A percentile compares a stretch with the other conserved stretches of the same genome.
These are phyloP conservation scores for Grus americana DNA, from an alignment of 2,113 vertebrate species.

Conservation along the genomic window DNA sequence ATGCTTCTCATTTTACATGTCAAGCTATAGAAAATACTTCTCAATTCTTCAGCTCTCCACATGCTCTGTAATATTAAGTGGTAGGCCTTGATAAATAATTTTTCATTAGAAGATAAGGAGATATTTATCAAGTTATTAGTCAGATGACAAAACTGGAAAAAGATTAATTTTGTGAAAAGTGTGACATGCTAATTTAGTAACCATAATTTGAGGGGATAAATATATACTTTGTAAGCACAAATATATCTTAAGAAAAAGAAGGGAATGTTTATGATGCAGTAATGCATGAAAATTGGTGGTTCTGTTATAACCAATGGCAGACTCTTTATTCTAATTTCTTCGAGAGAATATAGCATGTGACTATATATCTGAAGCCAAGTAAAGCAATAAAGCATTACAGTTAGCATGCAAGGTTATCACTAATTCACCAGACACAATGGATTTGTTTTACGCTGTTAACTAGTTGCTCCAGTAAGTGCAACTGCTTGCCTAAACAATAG, in stretches of 20 bases:
- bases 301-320: conserved; percentile 48
- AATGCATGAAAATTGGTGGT: conserved; percentile 47
- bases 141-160: conserved; percentile 1
- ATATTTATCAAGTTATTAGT: conserved; percentile 48
- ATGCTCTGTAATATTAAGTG: conserved; percentile 31
- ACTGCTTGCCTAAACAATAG: conserved; percentile 29
- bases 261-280: conserved; percentile 17
- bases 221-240: not conserved
- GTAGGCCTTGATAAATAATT: conserved; percentile 42
- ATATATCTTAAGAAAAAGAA: conserved; percentile 13
- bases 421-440: conserved; percentile 40
- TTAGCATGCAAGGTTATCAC: not conserved
- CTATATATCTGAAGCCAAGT: conserved; percentile 30
- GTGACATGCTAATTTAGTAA: conserved; percentile 51
- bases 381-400: conserved; percentile 31
- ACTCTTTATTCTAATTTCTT: conserved; percentile 38
- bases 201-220: conserved; percentile 24
- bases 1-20: conserved; percentile 20
- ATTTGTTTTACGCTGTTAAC: not conserved
- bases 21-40: conserved; percentile 21
- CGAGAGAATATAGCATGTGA: conserved; percentile 28
- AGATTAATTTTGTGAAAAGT: conserved; percentile 31
- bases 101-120: conserved; percentile 47
- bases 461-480: conserved; percentile 29
- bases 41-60: conserved; percentile 21